These are phyloP conservation scores for Sitta carolinensis DNA, from an alignment of 2,797 vertebrate genomes.

Conservation along the genomic window DNA sequence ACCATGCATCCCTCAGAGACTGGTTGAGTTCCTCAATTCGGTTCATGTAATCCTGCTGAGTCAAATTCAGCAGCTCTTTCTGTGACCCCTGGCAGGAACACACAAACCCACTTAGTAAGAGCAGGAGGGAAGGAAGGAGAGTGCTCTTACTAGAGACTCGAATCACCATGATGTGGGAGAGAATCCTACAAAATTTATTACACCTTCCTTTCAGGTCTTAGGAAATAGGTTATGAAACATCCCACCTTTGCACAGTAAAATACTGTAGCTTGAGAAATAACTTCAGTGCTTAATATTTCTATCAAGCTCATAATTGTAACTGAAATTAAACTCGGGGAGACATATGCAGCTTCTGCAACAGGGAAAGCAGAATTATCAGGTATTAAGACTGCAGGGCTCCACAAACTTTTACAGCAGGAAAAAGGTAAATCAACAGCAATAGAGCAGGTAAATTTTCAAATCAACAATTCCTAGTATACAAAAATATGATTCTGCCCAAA, in stretches of 20 bases:
- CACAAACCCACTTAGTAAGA: not conserved
- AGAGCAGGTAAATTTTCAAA: not conserved
- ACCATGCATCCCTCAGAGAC: constrained; percentile 96
- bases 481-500: not conserved
- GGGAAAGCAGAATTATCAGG: not conserved
- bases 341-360: not conserved
- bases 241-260: not conserved
- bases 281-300: not conserved
- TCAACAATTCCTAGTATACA: not conserved
- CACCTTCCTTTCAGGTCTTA: not conserved
- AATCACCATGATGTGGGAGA: not conserved
- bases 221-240: not conserved
- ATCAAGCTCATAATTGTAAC: not conserved
- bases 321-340: not conserved
- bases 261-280: not conserved
- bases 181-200: not conserved
- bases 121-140: not conserved
- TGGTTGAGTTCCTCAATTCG: constrained; percentile 97
- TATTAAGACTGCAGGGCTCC: not conserved
- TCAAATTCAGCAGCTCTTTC: constrained; percentile 93
- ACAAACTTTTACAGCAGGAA: not conserved
- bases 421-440: not conserved
- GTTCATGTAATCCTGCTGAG: constrained; percentile 96
- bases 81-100: constrained; percentile 87
- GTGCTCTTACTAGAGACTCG: fast-evolving